Evolutionary conservation across 1,140 invertebrate genomes (phyloP), one percentile per base, ranked within the genome.

Genomic region (Apocrypta bakeri): DNA sequence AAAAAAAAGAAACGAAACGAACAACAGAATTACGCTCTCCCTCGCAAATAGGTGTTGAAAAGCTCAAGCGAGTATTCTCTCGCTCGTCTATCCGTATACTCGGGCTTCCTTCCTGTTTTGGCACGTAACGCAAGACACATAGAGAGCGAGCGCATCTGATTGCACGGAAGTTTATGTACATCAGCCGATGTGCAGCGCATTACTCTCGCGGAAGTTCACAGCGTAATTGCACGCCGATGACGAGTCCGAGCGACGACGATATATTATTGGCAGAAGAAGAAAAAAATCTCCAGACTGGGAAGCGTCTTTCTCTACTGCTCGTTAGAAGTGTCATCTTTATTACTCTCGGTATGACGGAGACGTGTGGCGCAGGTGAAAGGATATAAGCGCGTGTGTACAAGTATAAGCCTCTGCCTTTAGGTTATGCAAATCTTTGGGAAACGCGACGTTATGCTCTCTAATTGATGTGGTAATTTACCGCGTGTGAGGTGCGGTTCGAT

Each of bases 101-200:
- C n/a, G n/a, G n/a, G n/a, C 27, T 66, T 29, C 9, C 25, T 66
- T 66, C 64, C 64, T 66, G n/a, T 9, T 27, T 9, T 25, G 12
- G 25, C 64, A 29, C 64, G 24, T 66, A 29, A 25, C 24, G 64
- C 64, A 24, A 56, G 48, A n/a, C 48, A 56, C 7, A 56, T 56
- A 56, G 48, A 25, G 64, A 27, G 69, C 24, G 24, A 56, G 37
- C 40, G 72, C 72, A 74, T 74, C 72, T 74, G 72, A 74, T 74
- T 48, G 72, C 72, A 21, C 72, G 72, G 72, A 74, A 74, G 37
- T 74, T 48, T 48, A 48, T 11, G n/a, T 8, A 27, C 64, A 21
- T 21, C n/a, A 17, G 48, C 48, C 17, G 48, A 56, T 21, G 48
- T 56, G 17, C 48, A 7, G 17, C 2, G 42, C 14, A n/a, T n/a